phyloP scores from a whole-genome alignment of 2,113 vertebrate genomes.

The Hepsetus odoe region DNA sequence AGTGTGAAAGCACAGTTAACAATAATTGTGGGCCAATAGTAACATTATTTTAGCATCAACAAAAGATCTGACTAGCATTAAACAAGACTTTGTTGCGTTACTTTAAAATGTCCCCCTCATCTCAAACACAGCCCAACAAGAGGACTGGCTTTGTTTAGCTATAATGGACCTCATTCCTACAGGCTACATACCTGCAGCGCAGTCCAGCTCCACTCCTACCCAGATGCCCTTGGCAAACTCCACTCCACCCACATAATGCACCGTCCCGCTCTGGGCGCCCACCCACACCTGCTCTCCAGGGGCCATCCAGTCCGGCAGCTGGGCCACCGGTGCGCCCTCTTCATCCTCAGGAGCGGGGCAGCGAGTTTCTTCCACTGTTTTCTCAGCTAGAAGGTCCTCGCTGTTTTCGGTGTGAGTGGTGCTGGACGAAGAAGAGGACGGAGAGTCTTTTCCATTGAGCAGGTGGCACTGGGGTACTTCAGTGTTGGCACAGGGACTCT shows the following conservation, averaged over 20 bases:
- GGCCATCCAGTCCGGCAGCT: constrained; percentile 77
- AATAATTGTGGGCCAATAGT: too few relatives aligned
- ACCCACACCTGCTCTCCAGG: constrained; percentile 81
- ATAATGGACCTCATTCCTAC: too few relatives aligned
- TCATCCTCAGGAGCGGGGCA: constrained; percentile 64
- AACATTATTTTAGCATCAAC: too few relatives aligned
- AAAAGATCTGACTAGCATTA: too few relatives aligned
- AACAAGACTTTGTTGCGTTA: too few relatives aligned
- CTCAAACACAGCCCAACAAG: too few relatives aligned
- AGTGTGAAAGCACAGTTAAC: too few relatives aligned
- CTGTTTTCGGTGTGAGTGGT: not conserved
- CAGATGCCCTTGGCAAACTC: constrained; percentile 86
- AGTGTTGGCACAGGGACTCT: not conserved
- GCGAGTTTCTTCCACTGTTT: constrained; percentile 59
- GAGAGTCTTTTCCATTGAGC: constrained; percentile 55
- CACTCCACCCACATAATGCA: constrained; percentile 81
- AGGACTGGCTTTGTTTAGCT: too few relatives aligned
- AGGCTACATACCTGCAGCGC: constrained; percentile 79
- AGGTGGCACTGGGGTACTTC: constrained; percentile 38
- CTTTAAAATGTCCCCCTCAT: too few relatives aligned
- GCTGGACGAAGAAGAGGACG: not conserved
- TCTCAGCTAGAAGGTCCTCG: not conserved
- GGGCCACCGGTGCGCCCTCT: constrained; percentile 64
- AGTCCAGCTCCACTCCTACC: constrained; percentile 81
- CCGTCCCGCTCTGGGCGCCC: constrained; percentile 76